These are phyloP conservation scores for Agriopis leucophaearia DNA, from an alignment of 2,888 invertebrate genomes.

Conservation along the genomic window DNA sequence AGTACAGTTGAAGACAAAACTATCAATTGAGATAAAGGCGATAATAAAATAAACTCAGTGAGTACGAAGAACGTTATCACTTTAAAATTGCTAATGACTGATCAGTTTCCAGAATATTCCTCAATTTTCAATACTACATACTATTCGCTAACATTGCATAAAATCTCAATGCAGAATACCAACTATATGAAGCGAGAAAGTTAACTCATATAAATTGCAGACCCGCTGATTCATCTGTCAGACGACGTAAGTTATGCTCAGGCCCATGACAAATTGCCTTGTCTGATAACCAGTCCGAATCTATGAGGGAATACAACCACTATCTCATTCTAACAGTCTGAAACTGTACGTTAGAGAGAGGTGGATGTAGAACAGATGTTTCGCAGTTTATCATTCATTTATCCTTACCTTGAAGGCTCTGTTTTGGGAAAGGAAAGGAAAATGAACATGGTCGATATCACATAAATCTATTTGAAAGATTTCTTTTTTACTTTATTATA, in stretches of 20 bases:
- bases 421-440: constrained; percentile 26
- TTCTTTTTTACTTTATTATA: neutral
- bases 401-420: constrained; percentile 32
- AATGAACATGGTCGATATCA: constrained; percentile 15
- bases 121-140: neutral
- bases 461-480: neutral
- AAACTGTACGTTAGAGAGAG: constrained; percentile 24
- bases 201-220: constrained; percentile 67
- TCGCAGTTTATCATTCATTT: constrained; percentile 34
- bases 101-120: neutral
- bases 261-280: constrained; percentile 66
- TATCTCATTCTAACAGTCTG: constrained; percentile 35
- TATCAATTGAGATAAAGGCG: no score
- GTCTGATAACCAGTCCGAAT: constrained; percentile 45
- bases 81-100: no score
- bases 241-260: constrained; percentile 66
- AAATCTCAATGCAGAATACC: constrained; percentile 29
- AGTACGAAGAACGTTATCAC: no score
- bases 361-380: neutral
- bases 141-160: constrained; percentile 10
- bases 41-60: no score
- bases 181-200: constrained; percentile 58
- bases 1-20: no score
- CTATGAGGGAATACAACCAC: constrained; percentile 26
- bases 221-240: constrained; percentile 70